Evolutionary conservation across 2,888 invertebrate species (phyloP).

Genomic region (Nomada ferruginata): DNA sequence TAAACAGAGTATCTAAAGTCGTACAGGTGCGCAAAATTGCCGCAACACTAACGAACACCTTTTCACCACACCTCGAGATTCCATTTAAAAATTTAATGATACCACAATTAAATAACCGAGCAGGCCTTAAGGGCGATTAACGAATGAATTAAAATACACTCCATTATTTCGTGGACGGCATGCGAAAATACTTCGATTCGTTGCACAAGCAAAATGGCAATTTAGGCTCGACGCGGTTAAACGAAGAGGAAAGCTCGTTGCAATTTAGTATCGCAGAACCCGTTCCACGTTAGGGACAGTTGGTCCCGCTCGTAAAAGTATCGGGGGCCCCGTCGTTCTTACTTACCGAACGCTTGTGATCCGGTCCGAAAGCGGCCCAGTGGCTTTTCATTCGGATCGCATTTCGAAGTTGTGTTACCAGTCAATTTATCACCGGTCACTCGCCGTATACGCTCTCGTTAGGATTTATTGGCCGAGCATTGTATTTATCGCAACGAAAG

Average conservation of each 20-base stretch:
- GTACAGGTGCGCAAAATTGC: no score
- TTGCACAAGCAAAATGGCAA: conserved; percentile 16
- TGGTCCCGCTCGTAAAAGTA: conserved; percentile 29
- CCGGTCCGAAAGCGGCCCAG: conserved; percentile 4
- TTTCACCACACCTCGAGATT: no score
- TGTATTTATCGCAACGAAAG: conserved; percentile 42
- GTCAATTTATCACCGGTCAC: conserved; percentile 51
- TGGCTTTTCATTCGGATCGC: conserved; percentile 49
- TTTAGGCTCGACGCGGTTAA: conserved; percentile 7
- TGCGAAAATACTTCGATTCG: conserved; percentile 14
- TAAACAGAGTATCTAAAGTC: no score
- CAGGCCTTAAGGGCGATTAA: no score
- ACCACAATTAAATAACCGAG: no score
- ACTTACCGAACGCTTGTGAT: conserved; percentile 17
- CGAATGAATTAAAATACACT: no score
- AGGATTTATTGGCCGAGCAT: conserved; percentile 45
- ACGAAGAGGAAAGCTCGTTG: conserved; percentile 7
- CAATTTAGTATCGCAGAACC: conserved; percentile 23
- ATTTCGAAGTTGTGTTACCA: conserved; percentile 51
- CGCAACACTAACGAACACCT: no score
- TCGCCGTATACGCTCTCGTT: conserved; percentile 33
- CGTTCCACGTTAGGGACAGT: conserved; percentile 34
- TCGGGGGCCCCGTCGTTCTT: conserved; percentile 12
- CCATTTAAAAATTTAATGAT: no score
- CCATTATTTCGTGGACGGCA: background rate